Base-by-base conservation (phyloP, 2,888 invertebrate species). In the Nephrocerus scutellatus region DNA sequence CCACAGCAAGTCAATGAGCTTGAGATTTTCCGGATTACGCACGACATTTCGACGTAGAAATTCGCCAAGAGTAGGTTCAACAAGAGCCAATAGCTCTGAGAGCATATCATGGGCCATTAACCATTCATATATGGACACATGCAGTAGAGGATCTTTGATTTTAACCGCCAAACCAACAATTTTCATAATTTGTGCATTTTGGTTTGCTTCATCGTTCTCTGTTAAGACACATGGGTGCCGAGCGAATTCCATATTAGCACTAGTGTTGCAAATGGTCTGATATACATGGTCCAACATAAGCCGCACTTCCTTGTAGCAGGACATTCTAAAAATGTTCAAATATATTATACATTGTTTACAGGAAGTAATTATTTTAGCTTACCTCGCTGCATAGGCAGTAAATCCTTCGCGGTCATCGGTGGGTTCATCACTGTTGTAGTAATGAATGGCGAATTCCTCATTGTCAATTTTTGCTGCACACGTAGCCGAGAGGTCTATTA, bases 91-190 rank as follows among this genome's bases (percentile, higher is more conserved):
- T 29, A 88, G 59, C 56, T 86, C 84, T 54, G 74, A 71, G 28
- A 80, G 76, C 60, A 88, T 74, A 50, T 82, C 76, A 60, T 84
- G 82, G 1, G 77, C 74, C 47, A 91, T 79, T 61, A 96, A 78
- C 96, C 96, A 96, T 53, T 91, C 86, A 63, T 95, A 97, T 2
- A 97, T 74, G 0, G 88, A 81, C 1, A 88, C 82, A 59, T 97
- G 96, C 41, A 93, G 76, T 12, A 93, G 72, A 60, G 96, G 91
- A 67, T 97, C 97, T 5, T 78, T 72, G 5, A 77, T 73, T 31
- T 79, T 76, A 10, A 85, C 67, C 39, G 80, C 79, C 51, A 82
- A 77, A 50, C 74, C 72, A 13, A 84, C 78, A 15, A 85, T 72
- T 59, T 73, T 71, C 33, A 72, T 70, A 25, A 79, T 72, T 74